phyloP scores from a whole-genome alignment of 1,140 invertebrate species.

The Steinernema khuongi region DNA sequence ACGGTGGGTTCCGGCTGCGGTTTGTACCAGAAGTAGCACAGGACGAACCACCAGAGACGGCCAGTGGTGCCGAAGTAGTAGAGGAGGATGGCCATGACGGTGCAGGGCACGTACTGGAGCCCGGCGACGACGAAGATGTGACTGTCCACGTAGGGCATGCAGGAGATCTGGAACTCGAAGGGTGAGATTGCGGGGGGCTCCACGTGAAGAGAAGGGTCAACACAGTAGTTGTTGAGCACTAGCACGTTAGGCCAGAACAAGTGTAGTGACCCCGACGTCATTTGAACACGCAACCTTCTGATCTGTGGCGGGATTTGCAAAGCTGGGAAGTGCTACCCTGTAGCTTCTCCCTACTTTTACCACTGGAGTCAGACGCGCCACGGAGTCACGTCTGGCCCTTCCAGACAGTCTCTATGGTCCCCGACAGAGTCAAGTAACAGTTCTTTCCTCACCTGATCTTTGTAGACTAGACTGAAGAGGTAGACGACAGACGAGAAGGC shows the following conservation, averaged over 20 bases:
- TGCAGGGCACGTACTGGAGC: constrained; percentile 36
- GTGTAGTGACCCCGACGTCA: too few relatives aligned
- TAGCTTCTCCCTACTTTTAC: too few relatives aligned
- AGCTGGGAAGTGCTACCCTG: too few relatives aligned
- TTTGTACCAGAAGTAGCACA: constrained; percentile 23
- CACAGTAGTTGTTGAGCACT: not conserved
- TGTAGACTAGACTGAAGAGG: constrained; percentile 31
- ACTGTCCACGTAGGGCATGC: constrained; percentile 31
- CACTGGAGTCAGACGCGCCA: too few relatives aligned
- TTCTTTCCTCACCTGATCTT: constrained; percentile 25
- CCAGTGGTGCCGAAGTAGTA: constrained; percentile 40
- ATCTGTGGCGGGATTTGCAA: too few relatives aligned
- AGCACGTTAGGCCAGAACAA: not conserved
- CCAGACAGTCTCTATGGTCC: too few relatives aligned
- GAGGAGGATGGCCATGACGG: constrained; percentile 28
- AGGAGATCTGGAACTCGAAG: constrained; percentile 34
- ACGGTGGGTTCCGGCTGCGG: not conserved
- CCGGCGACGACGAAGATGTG: constrained; percentile 32
- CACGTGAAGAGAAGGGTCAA: not conserved
- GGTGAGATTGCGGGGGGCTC: not conserved
- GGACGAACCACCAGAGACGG: constrained; percentile 32
- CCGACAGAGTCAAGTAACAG: not conserved
- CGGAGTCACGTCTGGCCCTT: too few relatives aligned
- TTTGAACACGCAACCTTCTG: too few relatives aligned
- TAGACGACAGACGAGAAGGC: constrained; percentile 31